Conservation (phyloP, 2,113 vertebrate genomes). For the Nettapus auritus region DNA sequence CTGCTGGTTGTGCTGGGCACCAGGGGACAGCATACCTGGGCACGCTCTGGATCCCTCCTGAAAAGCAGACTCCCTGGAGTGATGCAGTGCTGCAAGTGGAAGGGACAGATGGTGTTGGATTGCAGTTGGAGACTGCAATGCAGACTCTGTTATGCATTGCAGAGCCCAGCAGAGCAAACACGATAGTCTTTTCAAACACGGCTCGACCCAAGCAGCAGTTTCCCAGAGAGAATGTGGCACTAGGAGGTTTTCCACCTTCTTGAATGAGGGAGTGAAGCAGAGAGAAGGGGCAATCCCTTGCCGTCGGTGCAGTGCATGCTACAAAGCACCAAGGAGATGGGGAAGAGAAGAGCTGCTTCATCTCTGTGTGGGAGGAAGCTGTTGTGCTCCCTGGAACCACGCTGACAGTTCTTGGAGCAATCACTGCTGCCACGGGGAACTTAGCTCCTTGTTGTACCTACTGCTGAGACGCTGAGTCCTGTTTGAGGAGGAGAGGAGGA, state of each 20-base stretch:
- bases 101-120: conserved; percentile 31
- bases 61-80: not conserved
- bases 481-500: not conserved
- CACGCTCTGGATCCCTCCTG: not conserved
- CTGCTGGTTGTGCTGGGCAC: not conserved
- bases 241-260: not conserved
- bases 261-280: not conserved
- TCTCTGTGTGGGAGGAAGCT: not conserved
- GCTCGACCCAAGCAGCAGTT: not conserved
- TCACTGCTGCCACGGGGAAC: not conserved
- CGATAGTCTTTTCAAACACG: not conserved
- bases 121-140: conserved; percentile 58
- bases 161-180: conserved; percentile 1
- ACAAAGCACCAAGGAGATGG: not conserved
- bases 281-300: not conserved
- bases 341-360: not conserved
- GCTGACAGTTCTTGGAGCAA: not conserved
- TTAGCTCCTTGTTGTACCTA: not conserved
- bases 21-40: not conserved
- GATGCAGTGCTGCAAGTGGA: conserved; percentile 17
- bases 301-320: not conserved
- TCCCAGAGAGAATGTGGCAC: not conserved
- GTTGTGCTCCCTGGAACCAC: not conserved
- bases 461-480: not conserved
- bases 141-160: conserved; percentile 45